Evolutionary conservation across 2,888 invertebrate genomes (phyloP).

Genomic region (Horisme vitalbata): DNA sequence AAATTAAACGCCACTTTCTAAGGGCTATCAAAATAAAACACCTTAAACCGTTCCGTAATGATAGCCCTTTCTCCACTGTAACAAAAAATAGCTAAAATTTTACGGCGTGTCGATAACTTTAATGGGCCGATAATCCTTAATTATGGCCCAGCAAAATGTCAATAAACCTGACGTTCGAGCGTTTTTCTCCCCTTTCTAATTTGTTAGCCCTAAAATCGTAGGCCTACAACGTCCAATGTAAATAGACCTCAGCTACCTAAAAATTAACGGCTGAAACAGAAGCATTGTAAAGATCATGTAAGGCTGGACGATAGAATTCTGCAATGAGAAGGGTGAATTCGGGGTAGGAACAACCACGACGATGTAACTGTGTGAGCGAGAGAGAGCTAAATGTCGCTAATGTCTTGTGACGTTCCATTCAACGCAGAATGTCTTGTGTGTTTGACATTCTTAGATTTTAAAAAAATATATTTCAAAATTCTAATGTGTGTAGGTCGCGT

Average conservation of each 20-base stretch:
- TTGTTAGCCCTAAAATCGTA: constrained; percentile 77
- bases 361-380: constrained; percentile 53
- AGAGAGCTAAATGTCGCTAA: constrained; percentile 46
- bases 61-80: constrained; percentile 60
- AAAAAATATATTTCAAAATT: too few relatives aligned
- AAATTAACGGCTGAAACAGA: constrained; percentile 14
- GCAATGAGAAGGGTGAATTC: constrained; percentile 71
- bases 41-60: constrained; percentile 18
- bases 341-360: constrained; percentile 63
- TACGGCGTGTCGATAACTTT: constrained; percentile 66
- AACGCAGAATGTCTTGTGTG: constrained; percentile 29
- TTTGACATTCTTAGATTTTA: background rate
- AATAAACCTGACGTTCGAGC: constrained; percentile 74
- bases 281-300: constrained; percentile 38
- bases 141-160: constrained; percentile 76
- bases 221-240: constrained; percentile 52
- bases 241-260: constrained; percentile 30
- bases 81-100: constrained; percentile 66
- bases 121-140: constrained; percentile 70
- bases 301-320: constrained; percentile 54
- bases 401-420: constrained; percentile 50
- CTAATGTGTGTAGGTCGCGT: too few relatives aligned
- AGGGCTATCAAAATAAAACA: too few relatives aligned
- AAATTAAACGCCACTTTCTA: constrained; percentile 37
- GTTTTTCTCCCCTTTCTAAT: constrained; percentile 73